Evolutionary conservation across 2,888 invertebrate genomes (phyloP), one percentile per base, ranked within the genome.

Genomic region (Ischnura elegans): DNA sequence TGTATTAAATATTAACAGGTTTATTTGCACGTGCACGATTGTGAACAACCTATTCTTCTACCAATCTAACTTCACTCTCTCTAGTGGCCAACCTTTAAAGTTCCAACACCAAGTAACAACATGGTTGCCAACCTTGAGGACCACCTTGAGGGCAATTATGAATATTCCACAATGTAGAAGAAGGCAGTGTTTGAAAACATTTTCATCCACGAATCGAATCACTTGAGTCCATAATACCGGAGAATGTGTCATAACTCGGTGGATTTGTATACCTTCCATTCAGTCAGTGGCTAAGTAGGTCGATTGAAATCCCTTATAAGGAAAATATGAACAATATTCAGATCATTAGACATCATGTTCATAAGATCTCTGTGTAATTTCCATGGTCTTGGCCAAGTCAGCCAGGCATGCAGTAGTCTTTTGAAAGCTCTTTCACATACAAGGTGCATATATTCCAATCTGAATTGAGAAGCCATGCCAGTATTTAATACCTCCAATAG

Each of bases 391-490:
- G 19, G 55, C 55, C 55, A 55, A 4, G 6, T 55, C 19, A 55
- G 55, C 55, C 55, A 55, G 55, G 55, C 55, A 55, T 55, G 55
- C 19, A 55, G 55, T 13, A 55, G 55, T 55, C 55, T 55, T 55
- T 55, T 55, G 55, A 55, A 55, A 55, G 55, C 55, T 55, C 55
- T 21, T 55, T 55, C 55, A 55, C 55, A 55, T 6, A 55, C 55
- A 55, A 55, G 55, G 55, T 55, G 55, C 55, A 55, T 55, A 55
- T 55, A 55, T 55, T 55, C 55, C 55, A 55, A 55, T 55, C 55
- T 55, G 55, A 55, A 55, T 13, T 55, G 55, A 19, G 19, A 55
- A 55, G 21, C 55, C 55, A 55, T 55, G 6, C 19, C 55, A 55
- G 55, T 55, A 55, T 55, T 55, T 55, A 55, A 55, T 13, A 21